phyloP scores from a whole-genome alignment of 2,113 vertebrate genomes.

The Nothoprocta pentlandii region DNA sequence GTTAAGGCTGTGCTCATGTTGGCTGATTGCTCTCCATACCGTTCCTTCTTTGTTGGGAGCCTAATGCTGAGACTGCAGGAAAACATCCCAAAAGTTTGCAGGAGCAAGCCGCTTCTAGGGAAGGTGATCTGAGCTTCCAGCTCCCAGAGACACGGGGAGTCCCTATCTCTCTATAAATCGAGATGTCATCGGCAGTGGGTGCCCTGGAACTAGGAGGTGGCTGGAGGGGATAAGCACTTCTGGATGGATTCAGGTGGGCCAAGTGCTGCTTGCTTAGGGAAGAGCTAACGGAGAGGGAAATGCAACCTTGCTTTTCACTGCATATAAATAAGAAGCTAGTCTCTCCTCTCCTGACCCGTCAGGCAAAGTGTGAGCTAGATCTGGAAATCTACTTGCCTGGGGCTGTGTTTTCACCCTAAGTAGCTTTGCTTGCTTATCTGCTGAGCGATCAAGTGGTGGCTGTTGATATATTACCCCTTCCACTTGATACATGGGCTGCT shows the following conservation, averaged over 20 bases:
- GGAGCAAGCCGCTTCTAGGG: background rate
- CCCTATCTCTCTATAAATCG: background rate
- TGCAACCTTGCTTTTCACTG: background rate
- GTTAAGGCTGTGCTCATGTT: background rate
- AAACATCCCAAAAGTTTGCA: accelerated
- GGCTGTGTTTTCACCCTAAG: slow-evolving; percentile 14
- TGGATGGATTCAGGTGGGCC: background rate
- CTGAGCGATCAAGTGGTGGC: background rate
- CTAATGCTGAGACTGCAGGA: background rate
- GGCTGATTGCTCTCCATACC: accelerated
- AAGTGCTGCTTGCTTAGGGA: background rate
- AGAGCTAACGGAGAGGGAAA: background rate
- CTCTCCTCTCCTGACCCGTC: background rate
- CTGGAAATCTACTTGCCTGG: background rate
- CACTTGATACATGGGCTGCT: slow-evolving; percentile 43
- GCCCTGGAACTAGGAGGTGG: background rate
- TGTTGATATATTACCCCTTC: slow-evolving; percentile 46
- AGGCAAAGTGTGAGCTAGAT: background rate
- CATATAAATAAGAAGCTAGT: background rate
- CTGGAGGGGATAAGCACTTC: background rate
- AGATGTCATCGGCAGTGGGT: background rate
- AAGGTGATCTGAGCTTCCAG: background rate
- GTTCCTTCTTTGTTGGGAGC: background rate
- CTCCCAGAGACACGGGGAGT: background rate
- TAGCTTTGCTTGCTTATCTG: slow-evolving; percentile 22